Evolutionary conservation across 2,797 vertebrate genomes (phyloP), one percentile per base, ranked within the genome.

Genomic region (Sciaenops ocellatus): DNA sequence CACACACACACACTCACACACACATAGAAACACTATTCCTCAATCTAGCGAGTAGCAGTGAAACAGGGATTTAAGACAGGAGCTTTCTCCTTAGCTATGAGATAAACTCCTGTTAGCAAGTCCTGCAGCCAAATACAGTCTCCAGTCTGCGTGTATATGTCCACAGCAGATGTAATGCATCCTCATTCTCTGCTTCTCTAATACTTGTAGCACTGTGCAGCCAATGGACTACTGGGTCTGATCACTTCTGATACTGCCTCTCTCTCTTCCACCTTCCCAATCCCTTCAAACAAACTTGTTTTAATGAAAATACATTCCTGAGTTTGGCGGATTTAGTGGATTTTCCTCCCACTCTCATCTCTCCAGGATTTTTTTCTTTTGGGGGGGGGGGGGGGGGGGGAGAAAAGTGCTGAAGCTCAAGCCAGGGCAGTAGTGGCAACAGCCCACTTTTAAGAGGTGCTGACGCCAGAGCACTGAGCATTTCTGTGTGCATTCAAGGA

Each of bases 281-380:
- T 93, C 93, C 92, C 88, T 92, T 94, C 93, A 95, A 94, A 94
- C 85, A 88, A 93, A 91, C 93, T 88, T 79, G 83, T 91, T 93
- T 90, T 94, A 94, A 94, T 92, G 92, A 94, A 95, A 94, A 93
- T 87, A 91, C 92, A 92, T 94, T 93, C 90, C 93, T 78, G 82
- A 89, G 84, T 93, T 94, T 93, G 88, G 85, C 63, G 85, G 91
- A 93, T 91, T 94, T 93, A 91, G 85, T 48, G 70, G 92, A 93
- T 95, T 94, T 94, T 90, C 85, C 87, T 89, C 83, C 78, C 76
- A 68, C 87, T 90, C 83, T 88, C 86, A 86, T 88, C 86, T 81
- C 78, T 83, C 61, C 78, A 76, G 85, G 86, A 76, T 84, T 83
- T 50, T 34, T 69, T 30, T 41, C 20, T 44, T 22, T 26, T 11